Evolutionary conservation across 2,888 invertebrate species (phyloP).

Genomic region (Agrochola lota): DNA sequence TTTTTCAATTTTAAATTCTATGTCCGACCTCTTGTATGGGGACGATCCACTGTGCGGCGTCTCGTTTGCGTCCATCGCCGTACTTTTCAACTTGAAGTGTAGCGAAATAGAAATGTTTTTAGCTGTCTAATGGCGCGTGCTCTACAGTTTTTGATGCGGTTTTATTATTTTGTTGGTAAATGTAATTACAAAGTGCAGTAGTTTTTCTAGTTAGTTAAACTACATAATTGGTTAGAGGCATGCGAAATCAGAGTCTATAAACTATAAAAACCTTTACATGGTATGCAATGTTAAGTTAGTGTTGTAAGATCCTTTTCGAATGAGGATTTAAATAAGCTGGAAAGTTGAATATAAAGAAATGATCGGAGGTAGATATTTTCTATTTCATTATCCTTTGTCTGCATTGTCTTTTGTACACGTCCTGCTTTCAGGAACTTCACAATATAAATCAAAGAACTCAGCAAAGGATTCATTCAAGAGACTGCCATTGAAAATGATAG

Average conservation of each 20-base stretch:
- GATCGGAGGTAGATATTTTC: conserved; percentile 13
- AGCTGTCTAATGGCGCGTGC: conserved; percentile 56
- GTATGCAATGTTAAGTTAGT: background rate
- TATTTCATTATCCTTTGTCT: conserved; percentile 42
- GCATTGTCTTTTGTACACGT: conserved; percentile 11
- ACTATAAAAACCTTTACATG: background rate
- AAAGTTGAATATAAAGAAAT: background rate
- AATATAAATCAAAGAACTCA: conserved; percentile 10
- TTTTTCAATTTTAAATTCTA: no score
- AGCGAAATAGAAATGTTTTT: conserved; percentile 78
- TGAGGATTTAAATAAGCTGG: background rate
- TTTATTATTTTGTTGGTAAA: conserved; percentile 30
- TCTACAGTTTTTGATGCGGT: conserved; percentile 49
- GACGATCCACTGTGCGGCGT: no score
- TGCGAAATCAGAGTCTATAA: background rate
- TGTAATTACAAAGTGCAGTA: conserved; percentile 23
- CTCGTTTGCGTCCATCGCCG: conserved; percentile 87
- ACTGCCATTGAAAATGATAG: background rate
- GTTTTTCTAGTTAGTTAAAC: conserved; percentile 15
- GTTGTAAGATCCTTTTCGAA: background rate
- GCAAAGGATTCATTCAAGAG: conserved; percentile 16
- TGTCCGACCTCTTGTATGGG: no score
- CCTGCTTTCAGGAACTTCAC: conserved; percentile 2
- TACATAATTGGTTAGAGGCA: background rate
- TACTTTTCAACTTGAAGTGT: conserved; percentile 85